These are phyloP conservation scores for Promerops cafer DNA, from an alignment of 2,113 vertebrate species.

Conservation along the genomic window DNA sequence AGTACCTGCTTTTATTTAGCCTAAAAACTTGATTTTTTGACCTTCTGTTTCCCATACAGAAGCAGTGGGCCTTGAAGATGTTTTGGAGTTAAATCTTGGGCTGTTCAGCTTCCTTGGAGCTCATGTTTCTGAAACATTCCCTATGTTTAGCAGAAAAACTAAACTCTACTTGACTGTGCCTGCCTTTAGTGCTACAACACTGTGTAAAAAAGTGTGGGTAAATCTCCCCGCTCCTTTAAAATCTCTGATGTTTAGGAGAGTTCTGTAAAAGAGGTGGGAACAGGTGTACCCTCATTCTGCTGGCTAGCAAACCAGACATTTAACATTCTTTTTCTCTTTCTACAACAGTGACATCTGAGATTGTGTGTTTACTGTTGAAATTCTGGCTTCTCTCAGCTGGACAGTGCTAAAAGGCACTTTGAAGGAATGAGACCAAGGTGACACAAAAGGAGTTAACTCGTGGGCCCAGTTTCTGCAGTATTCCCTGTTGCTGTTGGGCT, in stretches of 20 bases:
- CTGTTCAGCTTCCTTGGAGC: neutral
- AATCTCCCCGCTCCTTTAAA: neutral
- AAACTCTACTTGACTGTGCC: fast-evolving
- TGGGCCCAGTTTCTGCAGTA: neutral
- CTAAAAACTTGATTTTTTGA: neutral
- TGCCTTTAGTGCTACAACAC: neutral
- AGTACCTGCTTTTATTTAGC: neutral
- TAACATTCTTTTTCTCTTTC: neutral
- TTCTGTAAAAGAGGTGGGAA: neutral
- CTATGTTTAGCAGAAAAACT: neutral
- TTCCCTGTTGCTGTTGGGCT: neutral
- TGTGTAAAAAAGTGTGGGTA: neutral
- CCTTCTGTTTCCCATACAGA: neutral
- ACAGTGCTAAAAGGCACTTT: neutral
- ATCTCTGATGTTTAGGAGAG: neutral
- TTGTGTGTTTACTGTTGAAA: neutral
- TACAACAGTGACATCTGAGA: neutral
- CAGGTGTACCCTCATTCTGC: neutral
- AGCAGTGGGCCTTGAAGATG: neutral
- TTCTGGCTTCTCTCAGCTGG: neutral
- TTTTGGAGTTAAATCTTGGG: neutral
- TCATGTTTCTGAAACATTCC: neutral
- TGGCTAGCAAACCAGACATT: neutral
- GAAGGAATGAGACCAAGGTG: neutral
- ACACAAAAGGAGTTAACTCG: neutral